Evolutionary conservation across 2,797 vertebrate genomes (phyloP), one percentile per base, ranked within the genome.

Genomic region (Cygnus olor): DNA sequence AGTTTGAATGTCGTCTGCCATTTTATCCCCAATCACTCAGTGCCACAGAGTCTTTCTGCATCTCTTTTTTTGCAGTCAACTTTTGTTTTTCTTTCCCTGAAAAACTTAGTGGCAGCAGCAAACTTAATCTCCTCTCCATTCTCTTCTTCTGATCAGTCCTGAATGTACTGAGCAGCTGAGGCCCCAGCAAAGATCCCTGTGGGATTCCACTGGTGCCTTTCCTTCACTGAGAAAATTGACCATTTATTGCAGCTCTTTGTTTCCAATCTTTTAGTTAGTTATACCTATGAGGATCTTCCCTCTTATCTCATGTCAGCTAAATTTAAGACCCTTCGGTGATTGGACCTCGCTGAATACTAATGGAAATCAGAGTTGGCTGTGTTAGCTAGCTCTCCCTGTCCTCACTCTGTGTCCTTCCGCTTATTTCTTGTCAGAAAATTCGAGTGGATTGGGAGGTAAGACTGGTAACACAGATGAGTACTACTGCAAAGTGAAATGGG

Each of bases 21-120:
- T 93, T 94, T 93, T 63, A 66, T 44, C 10, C 56, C 56, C 83
- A 86, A 60, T 96, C 88, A 58, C 74, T 94, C 91, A 84, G 34
- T 69, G 66, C 44, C 54, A 42, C 2, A 1, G 34, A 88, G 42
- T 28, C 57, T 74, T 90, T 91, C 66, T 88, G n/a, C 61, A 83
- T 14, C 21, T 34, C 53, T 60, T 13, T 83, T 88, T 92, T 85
- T 82, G 9, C 28, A 76, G 49, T 76, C 70, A 56, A 11, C 45
- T 81, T 40, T 27, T 88, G 36, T 17, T 94, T 93, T 84, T 70
- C 27, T 76, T 80, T 19, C 63, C 4, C 42, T 72, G 70, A 84
- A 93, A 82, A 82, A 30, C 42, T 83, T 91, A 27, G 7, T 18
- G 36, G 16, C 19, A n/a, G 58, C 18, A 84, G 66, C 57, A 88